phyloP scores from a whole-genome alignment of 1,140 invertebrate species.

The Bombus waltoni region DNA sequence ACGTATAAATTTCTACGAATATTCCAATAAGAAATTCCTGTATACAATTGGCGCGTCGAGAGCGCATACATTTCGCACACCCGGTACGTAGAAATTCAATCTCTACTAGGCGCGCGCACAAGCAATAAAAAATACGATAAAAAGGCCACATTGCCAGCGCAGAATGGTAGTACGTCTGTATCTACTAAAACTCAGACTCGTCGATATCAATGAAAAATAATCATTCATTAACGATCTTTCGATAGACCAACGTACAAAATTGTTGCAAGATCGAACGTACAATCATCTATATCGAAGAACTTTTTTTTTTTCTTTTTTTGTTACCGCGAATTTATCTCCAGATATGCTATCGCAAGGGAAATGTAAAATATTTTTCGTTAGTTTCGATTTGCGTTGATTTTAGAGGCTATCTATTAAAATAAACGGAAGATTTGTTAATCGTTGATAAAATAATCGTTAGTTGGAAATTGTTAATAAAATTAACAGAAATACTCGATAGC shows the following conservation, averaged over 20 bases:
- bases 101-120: background rate
- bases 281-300: background rate
- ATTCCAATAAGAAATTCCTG: background rate
- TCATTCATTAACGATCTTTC: background rate
- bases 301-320: background rate
- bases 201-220: slow-evolving; percentile 3
- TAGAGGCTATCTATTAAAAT: background rate
- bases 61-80: background rate
- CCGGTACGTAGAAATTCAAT: slow-evolving; percentile 8
- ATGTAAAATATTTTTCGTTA: background rate
- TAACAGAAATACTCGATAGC: too few species aligned
- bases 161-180: background rate
- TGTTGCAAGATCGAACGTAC: background rate
- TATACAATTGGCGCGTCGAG: too few species aligned
- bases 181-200: background rate
- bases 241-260: background rate
- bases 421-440: too few species aligned
- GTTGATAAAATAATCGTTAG: too few species aligned
- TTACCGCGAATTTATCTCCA: background rate
- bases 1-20: background rate
- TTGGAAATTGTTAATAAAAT: background rate
- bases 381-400: background rate
- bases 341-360: background rate
- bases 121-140: slow-evolving; percentile 24
- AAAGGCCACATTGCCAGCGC: background rate